A percentile compares a stretch with the other conserved stretches of the same genome.
These are phyloP conservation scores for Xenentodon cancila DNA, from an alignment of 2,797 vertebrate species.

Conservation along the genomic window DNA sequence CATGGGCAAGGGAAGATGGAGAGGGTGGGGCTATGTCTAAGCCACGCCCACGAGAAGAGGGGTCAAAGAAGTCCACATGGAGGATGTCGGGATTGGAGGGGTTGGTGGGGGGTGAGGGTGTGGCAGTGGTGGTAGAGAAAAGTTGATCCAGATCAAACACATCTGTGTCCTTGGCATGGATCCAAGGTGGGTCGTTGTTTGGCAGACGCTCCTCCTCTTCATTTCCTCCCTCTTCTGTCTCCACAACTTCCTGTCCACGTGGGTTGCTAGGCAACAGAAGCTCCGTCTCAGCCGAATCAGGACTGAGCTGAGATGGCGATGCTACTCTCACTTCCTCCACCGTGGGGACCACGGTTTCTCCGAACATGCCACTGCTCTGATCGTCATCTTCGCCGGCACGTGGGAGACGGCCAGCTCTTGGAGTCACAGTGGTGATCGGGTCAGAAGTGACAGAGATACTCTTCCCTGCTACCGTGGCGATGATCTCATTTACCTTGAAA, in stretches of 20 bases:
- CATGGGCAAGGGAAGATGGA: slow-evolving; percentile 65
- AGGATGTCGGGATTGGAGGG: slow-evolving; percentile 78
- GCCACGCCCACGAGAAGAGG: slow-evolving; percentile 70
- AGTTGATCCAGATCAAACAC: slow-evolving; percentile 74
- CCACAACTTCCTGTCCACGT: slow-evolving; percentile 16
- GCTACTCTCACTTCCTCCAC: slow-evolving; percentile 43
- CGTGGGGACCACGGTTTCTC: slow-evolving; percentile 38
- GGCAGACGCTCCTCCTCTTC: slow-evolving; percentile 57
- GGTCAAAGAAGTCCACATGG: slow-evolving; percentile 89
- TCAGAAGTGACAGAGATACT: slow-evolving; percentile 45
- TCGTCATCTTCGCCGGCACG: slow-evolving; percentile 82
- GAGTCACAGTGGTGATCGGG: slow-evolving; percentile 52
- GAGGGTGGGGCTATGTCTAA: slow-evolving; percentile 72
- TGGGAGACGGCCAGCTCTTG: slow-evolving; percentile 50
- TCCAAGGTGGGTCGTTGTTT: slow-evolving; percentile 77
- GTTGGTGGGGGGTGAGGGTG: slow-evolving; percentile 38
- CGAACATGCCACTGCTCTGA: slow-evolving; percentile 87
- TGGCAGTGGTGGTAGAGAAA: slow-evolving; percentile 47
- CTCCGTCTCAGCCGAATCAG: slow-evolving; percentile 78
- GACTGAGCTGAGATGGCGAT: slow-evolving; percentile 61
- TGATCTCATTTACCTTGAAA: slow-evolving; percentile 54
- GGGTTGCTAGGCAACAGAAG: slow-evolving; percentile 70
- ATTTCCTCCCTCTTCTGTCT: slow-evolving; percentile 49
- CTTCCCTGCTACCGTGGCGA: slow-evolving; percentile 47
- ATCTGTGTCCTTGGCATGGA: slow-evolving; percentile 74